These are phyloP conservation scores for Tribolium castaneum DNA, from an alignment of 1,140 invertebrate species.

Conservation along the genomic window DNA sequence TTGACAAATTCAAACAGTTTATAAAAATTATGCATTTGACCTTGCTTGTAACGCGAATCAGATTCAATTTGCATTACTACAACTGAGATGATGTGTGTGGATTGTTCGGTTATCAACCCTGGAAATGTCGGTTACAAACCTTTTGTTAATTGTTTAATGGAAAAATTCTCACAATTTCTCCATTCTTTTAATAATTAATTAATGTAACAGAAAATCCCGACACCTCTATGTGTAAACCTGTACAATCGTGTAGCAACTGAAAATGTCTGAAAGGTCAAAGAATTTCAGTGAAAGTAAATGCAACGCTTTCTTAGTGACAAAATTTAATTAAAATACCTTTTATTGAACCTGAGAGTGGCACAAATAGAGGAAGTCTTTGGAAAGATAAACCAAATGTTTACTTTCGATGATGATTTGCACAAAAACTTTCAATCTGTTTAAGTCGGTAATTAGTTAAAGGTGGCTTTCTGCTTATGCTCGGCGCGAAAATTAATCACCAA, in stretches of 20 bases:
- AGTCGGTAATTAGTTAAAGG: neutral
- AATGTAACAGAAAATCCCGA: neutral
- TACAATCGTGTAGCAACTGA: neutral
- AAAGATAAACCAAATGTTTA: neutral
- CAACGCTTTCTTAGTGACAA: neutral
- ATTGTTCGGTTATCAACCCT: neutral
- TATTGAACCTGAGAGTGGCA: neutral
- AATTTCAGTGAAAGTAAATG: neutral
- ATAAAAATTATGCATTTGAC: neutral
- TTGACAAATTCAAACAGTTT: neutral
- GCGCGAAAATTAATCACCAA: slow-evolving; percentile 5
- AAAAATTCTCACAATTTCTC: neutral
- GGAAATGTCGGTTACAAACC: neutral
- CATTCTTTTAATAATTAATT: neutral
- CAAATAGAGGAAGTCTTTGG: neutral
- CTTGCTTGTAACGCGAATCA: neutral
- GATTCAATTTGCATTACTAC: neutral
- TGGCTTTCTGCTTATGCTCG: neutral
- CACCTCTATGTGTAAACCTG: neutral
- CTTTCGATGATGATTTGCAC: neutral
- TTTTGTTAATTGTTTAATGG: neutral
- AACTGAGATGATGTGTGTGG: neutral
- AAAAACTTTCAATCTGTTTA: neutral
- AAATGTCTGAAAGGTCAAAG: neutral
- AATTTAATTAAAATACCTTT: neutral